Evolutionary conservation across 2,113 vertebrate species (phyloP).

Genomic region (Nothobranchius furzeri): DNA sequence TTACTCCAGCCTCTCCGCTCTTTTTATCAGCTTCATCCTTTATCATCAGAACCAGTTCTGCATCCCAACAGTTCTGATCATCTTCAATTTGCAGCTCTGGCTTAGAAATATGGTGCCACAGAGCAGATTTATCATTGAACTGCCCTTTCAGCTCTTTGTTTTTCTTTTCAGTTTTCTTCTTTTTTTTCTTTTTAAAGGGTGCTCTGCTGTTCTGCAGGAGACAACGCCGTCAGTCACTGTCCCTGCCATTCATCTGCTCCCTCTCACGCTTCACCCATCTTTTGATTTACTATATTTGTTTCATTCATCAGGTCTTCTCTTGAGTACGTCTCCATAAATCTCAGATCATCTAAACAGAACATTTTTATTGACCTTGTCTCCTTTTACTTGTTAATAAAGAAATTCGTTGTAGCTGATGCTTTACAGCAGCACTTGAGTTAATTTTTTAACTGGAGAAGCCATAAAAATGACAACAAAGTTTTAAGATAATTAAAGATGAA

Average conservation of each 20-base stretch:
- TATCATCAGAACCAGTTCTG: neutral
- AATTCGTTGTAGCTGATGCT: constrained; percentile 20
- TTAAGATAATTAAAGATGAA: constrained; percentile 31
- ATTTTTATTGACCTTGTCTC: constrained; percentile 2
- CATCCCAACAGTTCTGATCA: constrained; percentile 24
- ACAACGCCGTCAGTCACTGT: constrained; percentile 28
- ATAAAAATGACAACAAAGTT: constrained; percentile 17
- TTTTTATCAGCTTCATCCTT: neutral
- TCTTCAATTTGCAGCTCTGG: constrained; percentile 8
- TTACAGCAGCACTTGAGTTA: constrained; percentile 16
- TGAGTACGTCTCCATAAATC: constrained; percentile 11
- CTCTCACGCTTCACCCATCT: constrained; percentile 24
- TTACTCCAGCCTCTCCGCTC: neutral
- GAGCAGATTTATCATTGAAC: constrained; percentile 32
- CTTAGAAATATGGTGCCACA: constrained; percentile 41
- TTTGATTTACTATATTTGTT: constrained; percentile 39
- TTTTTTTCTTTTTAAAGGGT: neutral
- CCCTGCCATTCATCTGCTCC: constrained; percentile 23
- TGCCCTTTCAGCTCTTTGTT: constrained; percentile 17
- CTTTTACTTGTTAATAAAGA: constrained; percentile 6
- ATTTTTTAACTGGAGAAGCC: constrained; percentile 30
- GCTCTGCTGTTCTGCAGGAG: constrained; percentile 32
- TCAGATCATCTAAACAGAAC: neutral
- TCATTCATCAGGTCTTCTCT: neutral
- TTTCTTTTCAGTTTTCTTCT: constrained; percentile 12